Conservation (phyloP, 2,113 vertebrate species). For the Melanotaenia duboulayi region DNA sequence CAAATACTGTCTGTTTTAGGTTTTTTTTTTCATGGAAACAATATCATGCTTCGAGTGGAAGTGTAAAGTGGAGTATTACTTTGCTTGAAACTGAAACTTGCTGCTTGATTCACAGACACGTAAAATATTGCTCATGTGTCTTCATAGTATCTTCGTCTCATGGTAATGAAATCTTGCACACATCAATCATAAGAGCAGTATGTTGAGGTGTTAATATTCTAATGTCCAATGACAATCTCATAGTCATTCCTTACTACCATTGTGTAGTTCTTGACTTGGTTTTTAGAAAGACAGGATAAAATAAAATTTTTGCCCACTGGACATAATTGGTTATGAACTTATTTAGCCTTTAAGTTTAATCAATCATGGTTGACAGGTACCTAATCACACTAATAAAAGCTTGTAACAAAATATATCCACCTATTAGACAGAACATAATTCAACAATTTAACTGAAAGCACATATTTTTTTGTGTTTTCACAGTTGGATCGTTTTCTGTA, state of each 20-base stretch:
- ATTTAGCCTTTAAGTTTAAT: conserved; percentile 19
- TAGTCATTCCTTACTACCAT: conserved; percentile 2
- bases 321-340: conserved; percentile 9
- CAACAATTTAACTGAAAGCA: background rate
- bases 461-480: background rate
- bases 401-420: background rate
- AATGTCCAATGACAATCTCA: conserved; percentile 11
- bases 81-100: too few relatives aligned
- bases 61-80: too few relatives aligned
- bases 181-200: too few relatives aligned
- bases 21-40: too few relatives aligned
- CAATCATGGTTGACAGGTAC: background rate
- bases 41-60: too few relatives aligned
- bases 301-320: background rate
- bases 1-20: too few relatives aligned
- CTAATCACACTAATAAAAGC: conserved; percentile 23
- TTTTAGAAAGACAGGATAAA: conserved; percentile 3
- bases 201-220: background rate
- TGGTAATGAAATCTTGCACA: too few relatives aligned
- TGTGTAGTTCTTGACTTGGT: background rate
- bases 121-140: too few relatives aligned
- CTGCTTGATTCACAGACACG: too few relatives aligned
- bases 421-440: background rate
- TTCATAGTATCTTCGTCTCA: too few relatives aligned
- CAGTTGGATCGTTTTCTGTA: conserved; percentile 9